phyloP scores from a whole-genome alignment of 92 coral and sea anemone species.

The Bergia puertoricense region DNA sequence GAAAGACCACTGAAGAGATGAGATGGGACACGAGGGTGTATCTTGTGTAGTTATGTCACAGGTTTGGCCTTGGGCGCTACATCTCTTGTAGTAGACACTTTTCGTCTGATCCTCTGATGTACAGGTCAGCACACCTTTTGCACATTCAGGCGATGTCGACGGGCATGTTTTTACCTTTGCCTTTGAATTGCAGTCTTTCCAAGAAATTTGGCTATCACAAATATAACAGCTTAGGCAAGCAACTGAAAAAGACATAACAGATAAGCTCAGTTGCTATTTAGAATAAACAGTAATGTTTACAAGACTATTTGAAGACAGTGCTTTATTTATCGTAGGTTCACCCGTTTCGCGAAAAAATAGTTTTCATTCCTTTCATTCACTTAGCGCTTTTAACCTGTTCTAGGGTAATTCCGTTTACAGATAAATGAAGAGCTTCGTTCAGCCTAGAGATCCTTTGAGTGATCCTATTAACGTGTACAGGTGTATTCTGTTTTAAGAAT shows the following conservation, averaged over 20 bases:
- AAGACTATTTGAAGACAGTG: too few species aligned
- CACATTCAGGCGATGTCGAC: slow-evolving; percentile 32
- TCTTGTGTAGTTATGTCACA: background rate
- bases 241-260: slow-evolving; percentile 12
- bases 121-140: slow-evolving; percentile 32
- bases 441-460: too few species aligned
- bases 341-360: too few species aligned
- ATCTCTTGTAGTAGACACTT: slow-evolving; percentile 30
- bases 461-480: too few species aligned
- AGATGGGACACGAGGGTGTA: slow-evolving; percentile 2
- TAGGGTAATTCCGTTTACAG: too few species aligned
- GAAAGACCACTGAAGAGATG: background rate
- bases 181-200: slow-evolving; percentile 37
- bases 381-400: too few species aligned
- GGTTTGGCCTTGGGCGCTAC: slow-evolving; percentile 14
- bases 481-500: too few species aligned
- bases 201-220: slow-evolving; percentile 38
- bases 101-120: background rate
- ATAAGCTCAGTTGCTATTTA: background rate
- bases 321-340: too few species aligned
- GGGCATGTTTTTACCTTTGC: slow-evolving; percentile 1
- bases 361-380: too few species aligned
- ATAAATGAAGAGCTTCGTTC: too few species aligned
- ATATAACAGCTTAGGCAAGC: slow-evolving; percentile 32
- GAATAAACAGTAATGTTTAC: too few species aligned